Base-by-base conservation (phyloP, 1,140 invertebrate species). In the Bradysia coprophila region DNA sequence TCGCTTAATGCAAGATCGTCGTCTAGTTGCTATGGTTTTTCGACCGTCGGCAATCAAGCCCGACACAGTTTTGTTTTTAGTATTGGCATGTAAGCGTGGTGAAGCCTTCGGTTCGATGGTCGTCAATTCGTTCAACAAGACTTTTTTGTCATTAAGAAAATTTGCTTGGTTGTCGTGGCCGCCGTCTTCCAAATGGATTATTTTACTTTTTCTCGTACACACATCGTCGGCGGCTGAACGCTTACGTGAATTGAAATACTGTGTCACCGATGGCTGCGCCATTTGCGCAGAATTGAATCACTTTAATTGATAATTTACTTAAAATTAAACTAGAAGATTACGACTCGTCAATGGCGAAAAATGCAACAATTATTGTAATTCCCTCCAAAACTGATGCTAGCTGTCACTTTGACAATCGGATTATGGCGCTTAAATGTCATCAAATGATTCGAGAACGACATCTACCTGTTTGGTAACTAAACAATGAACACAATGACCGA, bases 221-320 rank as follows among this genome's bases (percentile, higher is more conserved):
- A 71, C 57, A 49, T 80, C 76, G 38, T 79, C 76, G n/a, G 61
- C 54, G 13, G 74, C 75, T 38, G 68, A 65, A 46, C 77, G 67
- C 59, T 81, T 81, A 52, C 76, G 69, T 47, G 71, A 72, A 57
- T 70, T 73, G 58, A 78, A 80, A 61, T 68, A 81, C 48, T 68
- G 65, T 44, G 75, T 72, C 44, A 81, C 67, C 32, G 73, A 76
- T 46, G 73, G 75, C 59, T 80, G 77, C 15, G 36, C n/a, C 36
- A 38, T 38, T n/a, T n/a, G n/a, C n/a, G n/a, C n/a, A n/a, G n/a
- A n/a, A n/a, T n/a, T n/a, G n/a, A n/a, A n/a, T n/a, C n/a, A n/a
- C n/a, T n/a, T n/a, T n/a, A n/a, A n/a, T n/a, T n/a, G n/a, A n/a
- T n/a, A n/a, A n/a, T n/a, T n/a, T n/a, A n/a, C n/a, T n/a, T n/a